Evolutionary conservation across 2,797 vertebrate genomes (phyloP).

Genomic region (Agapornis canus): DNA sequence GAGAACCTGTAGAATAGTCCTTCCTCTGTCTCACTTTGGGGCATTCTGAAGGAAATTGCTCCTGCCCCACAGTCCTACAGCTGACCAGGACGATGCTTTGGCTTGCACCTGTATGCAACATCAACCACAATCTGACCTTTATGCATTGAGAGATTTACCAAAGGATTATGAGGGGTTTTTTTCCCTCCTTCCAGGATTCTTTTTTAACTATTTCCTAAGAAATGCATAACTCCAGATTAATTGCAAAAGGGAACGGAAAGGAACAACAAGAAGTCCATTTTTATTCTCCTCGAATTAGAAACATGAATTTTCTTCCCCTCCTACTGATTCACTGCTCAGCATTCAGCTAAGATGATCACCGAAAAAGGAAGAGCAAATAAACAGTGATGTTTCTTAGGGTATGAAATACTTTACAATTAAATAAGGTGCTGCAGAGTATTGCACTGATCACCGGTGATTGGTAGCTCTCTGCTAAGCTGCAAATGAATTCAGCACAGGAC

Average conservation of each 20-base stretch:
- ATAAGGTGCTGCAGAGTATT: slow-evolving; percentile 71
- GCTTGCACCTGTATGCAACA: background rate
- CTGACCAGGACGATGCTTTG: background rate
- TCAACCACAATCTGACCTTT: background rate
- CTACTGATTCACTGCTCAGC: slow-evolving; percentile 75
- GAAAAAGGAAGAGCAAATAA: slow-evolving; percentile 79
- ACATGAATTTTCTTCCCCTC: slow-evolving; percentile 75
- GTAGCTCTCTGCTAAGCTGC: slow-evolving; percentile 77
- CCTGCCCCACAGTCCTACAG: background rate
- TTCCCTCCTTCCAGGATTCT: background rate
- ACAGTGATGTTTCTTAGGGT: slow-evolving; percentile 74
- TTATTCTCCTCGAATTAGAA: slow-evolving; percentile 73
- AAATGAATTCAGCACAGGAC: slow-evolving; percentile 81
- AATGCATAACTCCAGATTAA: background rate
- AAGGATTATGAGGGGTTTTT: background rate
- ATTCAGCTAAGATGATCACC: slow-evolving; percentile 74
- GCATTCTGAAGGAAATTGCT: background rate
- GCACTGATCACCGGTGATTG: slow-evolving; percentile 76
- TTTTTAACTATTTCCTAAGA: background rate
- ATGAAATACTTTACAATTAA: slow-evolving; percentile 82
- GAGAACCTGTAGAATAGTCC: background rate
- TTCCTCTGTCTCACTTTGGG: background rate
- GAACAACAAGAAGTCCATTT: slow-evolving; percentile 60
- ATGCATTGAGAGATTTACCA: background rate
- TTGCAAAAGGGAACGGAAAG: slow-evolving; percentile 6